Evolutionary conservation across 2,113 vertebrate genomes (phyloP).

Genomic region (Austrofundulus limnaeus): DNA sequence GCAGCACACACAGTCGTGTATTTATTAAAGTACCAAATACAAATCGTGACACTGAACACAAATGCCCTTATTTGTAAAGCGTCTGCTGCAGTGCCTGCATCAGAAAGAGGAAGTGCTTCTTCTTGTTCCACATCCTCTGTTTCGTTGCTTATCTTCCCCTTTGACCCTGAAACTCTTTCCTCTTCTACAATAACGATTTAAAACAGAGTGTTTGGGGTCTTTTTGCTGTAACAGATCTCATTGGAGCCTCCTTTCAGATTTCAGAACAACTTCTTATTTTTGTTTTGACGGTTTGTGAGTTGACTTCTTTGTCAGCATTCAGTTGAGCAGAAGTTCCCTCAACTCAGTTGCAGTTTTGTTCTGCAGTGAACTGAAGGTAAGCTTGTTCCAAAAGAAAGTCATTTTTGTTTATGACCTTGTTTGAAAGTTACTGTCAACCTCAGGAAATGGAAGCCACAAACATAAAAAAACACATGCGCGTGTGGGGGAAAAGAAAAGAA

Average conservation of each 20-base stretch:
- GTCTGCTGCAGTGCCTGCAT: constrained; percentile 3
- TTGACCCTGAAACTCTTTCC: constrained; percentile 33
- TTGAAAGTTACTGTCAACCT: constrained; percentile 61
- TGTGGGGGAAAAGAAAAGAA: not conserved
- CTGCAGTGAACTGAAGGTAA: constrained; percentile 63
- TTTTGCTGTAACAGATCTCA: constrained; percentile 22
- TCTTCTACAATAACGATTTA: constrained; percentile 25
- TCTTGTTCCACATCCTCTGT: constrained; percentile 55
- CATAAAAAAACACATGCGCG: constrained; percentile 24
- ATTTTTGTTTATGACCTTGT: constrained; percentile 51
- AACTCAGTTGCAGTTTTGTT: constrained; percentile 21
- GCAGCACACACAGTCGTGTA: not conserved
- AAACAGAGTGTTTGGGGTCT: constrained; percentile 23
- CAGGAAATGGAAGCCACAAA: constrained; percentile 51
- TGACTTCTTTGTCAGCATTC: constrained; percentile 42
- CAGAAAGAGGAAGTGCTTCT: constrained; percentile 63
- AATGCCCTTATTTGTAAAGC: constrained; percentile 25
- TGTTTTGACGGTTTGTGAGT: constrained; percentile 39
- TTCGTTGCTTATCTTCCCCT: constrained; percentile 34
- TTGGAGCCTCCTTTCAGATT: constrained; percentile 18
- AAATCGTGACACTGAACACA: constrained; percentile 23
- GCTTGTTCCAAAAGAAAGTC: constrained; percentile 36
- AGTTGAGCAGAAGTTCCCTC: constrained; percentile 28
- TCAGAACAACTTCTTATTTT: constrained; percentile 16
- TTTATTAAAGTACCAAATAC: constrained; percentile 26